Percentiles rank a stretch among this genome's conserved stretches.
Evolutionary conservation across 2,888 invertebrate genomes (phyloP).

Genomic region (Melieria omissa): DNA sequence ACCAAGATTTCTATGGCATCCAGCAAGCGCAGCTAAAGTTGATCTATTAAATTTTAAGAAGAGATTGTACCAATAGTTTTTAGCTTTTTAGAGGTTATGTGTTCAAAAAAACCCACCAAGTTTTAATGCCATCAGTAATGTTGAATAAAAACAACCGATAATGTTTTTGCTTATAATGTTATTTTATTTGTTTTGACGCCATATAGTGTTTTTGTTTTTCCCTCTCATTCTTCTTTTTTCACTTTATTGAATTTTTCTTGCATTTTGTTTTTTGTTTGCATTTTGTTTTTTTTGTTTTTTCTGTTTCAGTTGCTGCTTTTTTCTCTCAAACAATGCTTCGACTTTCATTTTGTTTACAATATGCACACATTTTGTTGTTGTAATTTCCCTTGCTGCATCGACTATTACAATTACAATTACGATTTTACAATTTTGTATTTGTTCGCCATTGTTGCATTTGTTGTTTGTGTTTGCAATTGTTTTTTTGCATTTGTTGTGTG

Average conservation of each 20-base stretch:
- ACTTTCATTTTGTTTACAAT: slow-evolving; percentile 13
- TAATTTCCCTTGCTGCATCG: no score
- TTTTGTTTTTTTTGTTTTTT: slow-evolving; percentile 16
- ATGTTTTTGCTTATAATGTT: slow-evolving; percentile 20
- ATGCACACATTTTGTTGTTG: slow-evolving; percentile 16
- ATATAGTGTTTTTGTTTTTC: neutral
- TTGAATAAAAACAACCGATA: neutral
- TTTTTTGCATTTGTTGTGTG: slow-evolving; percentile 42
- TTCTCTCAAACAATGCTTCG: slow-evolving; percentile 8
- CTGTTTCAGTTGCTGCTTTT: slow-evolving; percentile 4
- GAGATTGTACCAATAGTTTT: no score
- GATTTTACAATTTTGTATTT: neutral
- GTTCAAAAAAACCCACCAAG: no score
- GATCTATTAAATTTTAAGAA: no score
- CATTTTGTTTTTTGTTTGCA: neutral
- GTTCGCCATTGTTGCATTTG: slow-evolving; percentile 8
- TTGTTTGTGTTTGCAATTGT: slow-evolving; percentile 28
- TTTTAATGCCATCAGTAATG: no score
- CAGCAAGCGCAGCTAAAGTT: no score
- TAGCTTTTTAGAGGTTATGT: no score
- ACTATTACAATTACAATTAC: neutral
- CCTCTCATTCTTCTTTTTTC: neutral
- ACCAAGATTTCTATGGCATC: no score
- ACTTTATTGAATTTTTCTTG: slow-evolving; percentile 7
- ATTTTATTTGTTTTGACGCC: slow-evolving; percentile 14